Percentiles rank a stretch among this genome's conserved stretches.
These are phyloP conservation scores for Drosophila leontia DNA, from an alignment of 1,140 invertebrate species.

Conservation along the genomic window DNA sequence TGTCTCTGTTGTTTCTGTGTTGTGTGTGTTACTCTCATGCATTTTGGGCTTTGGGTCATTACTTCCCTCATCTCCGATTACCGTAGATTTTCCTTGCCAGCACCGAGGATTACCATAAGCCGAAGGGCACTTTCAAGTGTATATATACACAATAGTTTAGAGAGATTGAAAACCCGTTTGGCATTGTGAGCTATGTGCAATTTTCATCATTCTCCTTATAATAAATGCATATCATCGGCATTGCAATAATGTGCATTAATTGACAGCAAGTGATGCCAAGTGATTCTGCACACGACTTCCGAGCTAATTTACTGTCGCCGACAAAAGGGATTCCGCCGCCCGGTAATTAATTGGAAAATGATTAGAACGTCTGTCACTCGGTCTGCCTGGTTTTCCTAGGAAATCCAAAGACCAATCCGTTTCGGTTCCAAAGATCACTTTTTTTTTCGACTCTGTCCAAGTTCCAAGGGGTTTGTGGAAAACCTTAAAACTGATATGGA, in stretches of 20 bases:
- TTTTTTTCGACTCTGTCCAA: conserved; percentile 10
- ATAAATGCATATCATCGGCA: conserved; percentile 42
- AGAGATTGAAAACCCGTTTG: conserved; percentile 38
- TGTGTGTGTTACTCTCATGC: conserved; percentile 11
- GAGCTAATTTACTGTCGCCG: conserved; percentile 30
- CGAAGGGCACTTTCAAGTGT: conserved; percentile 42
- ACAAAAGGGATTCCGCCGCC: conserved; percentile 27
- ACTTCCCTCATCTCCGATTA: neutral
- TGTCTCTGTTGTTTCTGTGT: conserved; percentile 21
- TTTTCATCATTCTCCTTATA: conserved; percentile 32
- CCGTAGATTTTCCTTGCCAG: conserved; percentile 4
- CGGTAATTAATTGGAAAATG: conserved; percentile 22
- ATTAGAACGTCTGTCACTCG: conserved; percentile 5
- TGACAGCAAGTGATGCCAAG: conserved; percentile 23
- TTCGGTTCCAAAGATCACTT: conserved; percentile 16
- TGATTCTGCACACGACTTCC: conserved; percentile 45
- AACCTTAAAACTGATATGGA: conserved; percentile 32
- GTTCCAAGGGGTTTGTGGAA: conserved; percentile 33
- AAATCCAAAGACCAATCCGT: conserved; percentile 15
- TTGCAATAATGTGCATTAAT: conserved; percentile 40
- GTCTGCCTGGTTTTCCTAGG: conserved; percentile 18
- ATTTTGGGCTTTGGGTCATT: conserved; percentile 12
- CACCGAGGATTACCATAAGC: conserved; percentile 20
- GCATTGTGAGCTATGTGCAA: conserved; percentile 41
- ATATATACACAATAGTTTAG: neutral